These are phyloP conservation scores for Nasonia longicornis DNA, from an alignment of 1,140 invertebrate species.

Conservation along the genomic window DNA sequence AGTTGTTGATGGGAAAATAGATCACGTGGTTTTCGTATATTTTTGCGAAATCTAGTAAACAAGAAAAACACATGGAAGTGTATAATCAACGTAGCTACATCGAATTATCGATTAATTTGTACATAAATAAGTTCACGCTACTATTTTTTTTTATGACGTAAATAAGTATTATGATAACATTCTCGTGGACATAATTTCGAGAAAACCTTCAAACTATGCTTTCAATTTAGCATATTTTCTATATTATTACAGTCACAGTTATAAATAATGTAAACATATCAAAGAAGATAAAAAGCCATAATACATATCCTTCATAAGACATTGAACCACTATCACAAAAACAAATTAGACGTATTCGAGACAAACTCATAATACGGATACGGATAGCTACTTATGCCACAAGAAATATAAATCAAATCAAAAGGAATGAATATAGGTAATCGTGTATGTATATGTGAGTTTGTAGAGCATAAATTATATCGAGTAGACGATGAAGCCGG, in stretches of 20 bases:
- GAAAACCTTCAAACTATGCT: conserved; percentile 9
- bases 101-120: neutral
- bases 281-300: neutral
- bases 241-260: too few relatives aligned
- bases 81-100: neutral
- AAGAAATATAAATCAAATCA: conserved; percentile 16
- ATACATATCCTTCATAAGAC: neutral
- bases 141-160: neutral
- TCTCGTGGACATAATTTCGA: neutral
- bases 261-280: too few relatives aligned
- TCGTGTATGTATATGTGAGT: conserved; percentile 35
- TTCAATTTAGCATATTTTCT: conserved; percentile 45
- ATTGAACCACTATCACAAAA: too few relatives aligned
- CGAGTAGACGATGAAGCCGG: conserved; percentile 65
- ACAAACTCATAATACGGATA: neutral
- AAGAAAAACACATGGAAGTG: too few relatives aligned
- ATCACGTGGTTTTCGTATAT: too few relatives aligned
- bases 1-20: too few relatives aligned
- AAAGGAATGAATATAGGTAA: neutral
- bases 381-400: neutral
- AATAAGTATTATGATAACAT: neutral
- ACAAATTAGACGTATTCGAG: neutral
- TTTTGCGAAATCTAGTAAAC: too few relatives aligned
- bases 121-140: neutral
- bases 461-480: conserved; percentile 64